These are phyloP conservation scores for Parnassius smintheus DNA, from an alignment of 2,888 invertebrate genomes.

Conservation along the genomic window DNA sequence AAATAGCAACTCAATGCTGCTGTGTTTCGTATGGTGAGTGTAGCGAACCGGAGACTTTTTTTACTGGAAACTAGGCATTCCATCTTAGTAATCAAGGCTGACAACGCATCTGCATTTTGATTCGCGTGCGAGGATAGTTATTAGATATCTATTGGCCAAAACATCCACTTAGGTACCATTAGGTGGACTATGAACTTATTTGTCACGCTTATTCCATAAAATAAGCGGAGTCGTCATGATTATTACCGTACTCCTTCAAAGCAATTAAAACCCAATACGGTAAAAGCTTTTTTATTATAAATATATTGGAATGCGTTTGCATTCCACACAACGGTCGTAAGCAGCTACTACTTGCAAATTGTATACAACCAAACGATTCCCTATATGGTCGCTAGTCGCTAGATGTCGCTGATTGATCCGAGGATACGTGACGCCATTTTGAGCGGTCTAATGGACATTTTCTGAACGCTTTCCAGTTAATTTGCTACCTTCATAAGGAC, in stretches of 20 bases:
- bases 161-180: no score
- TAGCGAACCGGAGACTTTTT: no score
- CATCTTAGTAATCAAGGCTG: no score
- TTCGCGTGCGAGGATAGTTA: no score
- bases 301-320: not conserved
- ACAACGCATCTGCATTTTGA: no score
- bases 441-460: constrained; percentile 12
- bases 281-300: not conserved
- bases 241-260: not conserved
- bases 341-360: not conserved
- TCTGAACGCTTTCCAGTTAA: not conserved
- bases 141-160: no score
- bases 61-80: no score
- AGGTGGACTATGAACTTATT: no score
- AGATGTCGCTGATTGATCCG: constrained; percentile 13
- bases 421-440: constrained; percentile 8
- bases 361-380: constrained; percentile 1
- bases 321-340: not conserved
- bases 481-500: not conserved
- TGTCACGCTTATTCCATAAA: no score
- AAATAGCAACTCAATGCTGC: no score
- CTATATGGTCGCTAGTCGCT: constrained; percentile 13
- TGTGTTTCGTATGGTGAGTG: no score
- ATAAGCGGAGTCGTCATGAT: not conserved
- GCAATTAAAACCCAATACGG: not conserved